Base-by-base conservation (phyloP, 1,140 invertebrate genomes). In the Meteorus sp. region DNA sequence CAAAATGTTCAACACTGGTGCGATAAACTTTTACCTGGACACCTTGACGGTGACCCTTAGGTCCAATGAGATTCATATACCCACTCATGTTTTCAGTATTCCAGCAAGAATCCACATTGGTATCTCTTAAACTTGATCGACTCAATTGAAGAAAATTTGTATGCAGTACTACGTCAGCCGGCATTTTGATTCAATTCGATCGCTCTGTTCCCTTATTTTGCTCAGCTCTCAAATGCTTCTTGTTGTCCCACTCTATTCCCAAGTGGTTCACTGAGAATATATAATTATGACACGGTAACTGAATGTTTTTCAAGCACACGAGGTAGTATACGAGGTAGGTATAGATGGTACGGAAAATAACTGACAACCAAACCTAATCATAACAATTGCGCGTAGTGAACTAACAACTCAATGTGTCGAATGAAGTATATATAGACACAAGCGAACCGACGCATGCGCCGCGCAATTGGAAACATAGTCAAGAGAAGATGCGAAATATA, bases 1-100 rank as follows among this genome's bases (percentile, higher is more conserved):
- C 85, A 67, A 88, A 88, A 64, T 88, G 86, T 64, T 87, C 86
- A 53, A 85, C 72, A 25, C 85, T 85, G 1, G 86, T 87, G 31
- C 84, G 79, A 69, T 88, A 88, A 6, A 87, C 85, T 60, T 85
- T 85, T 29, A 86, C 85, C 60, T 86, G 80, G 0, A 87, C 84
- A 59, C 82, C 79, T 71, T 86, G 85, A 2, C 82, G 77, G 48
- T 83, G 79, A 54, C 84, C 84, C 45, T 80, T 82, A 15, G 83
- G 82, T 0, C 84, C 81, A 9, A 86, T 55, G 3, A 88, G 73
- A 47, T 81, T 84, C 78, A 87, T 79, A 67, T 84, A 82, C 1
- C 86, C 86, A 52, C 81, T 83, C 78, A 85, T 86, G 47, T 84
- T 81, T 70, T 87, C 86, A 1, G 84, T 83, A 68, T 84, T 84